phyloP scores from a whole-genome alignment of 1,140 invertebrate species.

The Hyposmocoma kahamanoa region DNA sequence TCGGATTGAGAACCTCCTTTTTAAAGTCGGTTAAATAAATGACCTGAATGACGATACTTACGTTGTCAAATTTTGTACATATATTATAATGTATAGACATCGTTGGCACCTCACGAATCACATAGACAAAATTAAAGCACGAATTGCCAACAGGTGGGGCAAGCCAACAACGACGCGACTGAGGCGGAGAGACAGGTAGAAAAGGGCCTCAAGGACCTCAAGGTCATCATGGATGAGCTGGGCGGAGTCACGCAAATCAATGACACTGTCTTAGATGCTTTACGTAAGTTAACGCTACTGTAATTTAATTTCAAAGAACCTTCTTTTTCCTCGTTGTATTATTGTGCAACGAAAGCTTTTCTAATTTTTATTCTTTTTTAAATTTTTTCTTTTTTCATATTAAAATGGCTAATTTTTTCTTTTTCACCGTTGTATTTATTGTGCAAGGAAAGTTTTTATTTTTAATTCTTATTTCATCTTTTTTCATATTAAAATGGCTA shows the following conservation, averaged over 20 bases:
- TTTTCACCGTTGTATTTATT: neutral
- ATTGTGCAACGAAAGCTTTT: neutral
- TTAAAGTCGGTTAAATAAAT: neutral
- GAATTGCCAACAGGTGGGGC: constrained; percentile 79
- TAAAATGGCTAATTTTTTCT: neutral
- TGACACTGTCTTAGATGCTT: constrained; percentile 46
- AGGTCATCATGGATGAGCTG: constrained; percentile 86
- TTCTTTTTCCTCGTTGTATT: neutral
- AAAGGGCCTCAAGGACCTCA: constrained; percentile 85
- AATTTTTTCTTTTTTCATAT: neutral
- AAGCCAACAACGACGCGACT: constrained; percentile 87
- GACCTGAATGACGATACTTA: neutral
- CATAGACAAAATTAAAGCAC: neutral
- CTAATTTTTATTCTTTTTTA: neutral
- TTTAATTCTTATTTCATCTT: neutral
- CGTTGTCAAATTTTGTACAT: neutral
- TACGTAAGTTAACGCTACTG: constrained; percentile 37
- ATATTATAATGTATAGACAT: neutral
- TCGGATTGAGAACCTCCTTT: neutral
- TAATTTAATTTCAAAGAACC: neutral
- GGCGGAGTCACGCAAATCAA: constrained; percentile 79
- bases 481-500: constrained; percentile 3
- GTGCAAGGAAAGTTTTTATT: neutral
- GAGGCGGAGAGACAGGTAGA: constrained; percentile 87
- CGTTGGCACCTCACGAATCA: neutral